Evolutionary conservation across 1,140 invertebrate species (phyloP).

Genomic region (Protaetia brevitarsis): DNA sequence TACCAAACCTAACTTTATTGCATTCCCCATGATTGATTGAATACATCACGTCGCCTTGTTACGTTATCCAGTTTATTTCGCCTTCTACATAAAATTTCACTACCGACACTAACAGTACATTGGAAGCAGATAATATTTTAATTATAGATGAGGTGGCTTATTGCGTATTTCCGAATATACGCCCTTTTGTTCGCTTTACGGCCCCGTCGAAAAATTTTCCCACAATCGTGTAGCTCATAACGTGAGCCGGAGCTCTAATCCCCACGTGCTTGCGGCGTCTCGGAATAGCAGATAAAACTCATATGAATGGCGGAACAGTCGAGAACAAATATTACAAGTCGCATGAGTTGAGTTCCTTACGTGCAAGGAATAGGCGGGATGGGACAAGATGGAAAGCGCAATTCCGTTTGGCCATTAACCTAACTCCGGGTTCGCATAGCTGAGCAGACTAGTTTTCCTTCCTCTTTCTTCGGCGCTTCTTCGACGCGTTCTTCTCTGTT

Average conservation of each 20-base stretch:
- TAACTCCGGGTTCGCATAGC: conserved; percentile 44
- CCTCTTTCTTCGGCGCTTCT: conserved; percentile 27
- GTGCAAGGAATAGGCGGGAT: conserved; percentile 47
- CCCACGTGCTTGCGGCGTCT: conserved; percentile 41
- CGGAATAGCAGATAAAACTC: conserved; percentile 43
- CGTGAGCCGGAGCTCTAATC: conserved; percentile 36
- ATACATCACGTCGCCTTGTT: no score
- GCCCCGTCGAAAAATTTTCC: conserved; percentile 20
- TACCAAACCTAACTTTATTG: no score
- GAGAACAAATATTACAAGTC: conserved; percentile 48
- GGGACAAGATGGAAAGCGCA: conserved; percentile 48
- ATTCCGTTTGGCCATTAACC: conserved; percentile 47
- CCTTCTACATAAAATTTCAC: background rate
- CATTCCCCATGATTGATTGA: no score
- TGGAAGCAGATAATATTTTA: background rate
- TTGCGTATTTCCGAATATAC: conserved; percentile 2
- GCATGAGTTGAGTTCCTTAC: conserved; percentile 49
- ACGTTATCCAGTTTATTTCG: no score
- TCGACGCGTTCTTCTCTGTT: conserved; percentile 10
- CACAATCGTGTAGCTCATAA: conserved; percentile 35
- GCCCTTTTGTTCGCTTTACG: conserved; percentile 10
- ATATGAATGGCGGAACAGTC: conserved; percentile 42
- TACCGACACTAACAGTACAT: background rate
- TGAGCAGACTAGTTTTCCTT: conserved; percentile 44
- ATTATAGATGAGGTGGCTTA: conserved; percentile 12